Conservation (phyloP, 2,113 vertebrate species). For the Syngnathoides biaculeatus region DNA sequence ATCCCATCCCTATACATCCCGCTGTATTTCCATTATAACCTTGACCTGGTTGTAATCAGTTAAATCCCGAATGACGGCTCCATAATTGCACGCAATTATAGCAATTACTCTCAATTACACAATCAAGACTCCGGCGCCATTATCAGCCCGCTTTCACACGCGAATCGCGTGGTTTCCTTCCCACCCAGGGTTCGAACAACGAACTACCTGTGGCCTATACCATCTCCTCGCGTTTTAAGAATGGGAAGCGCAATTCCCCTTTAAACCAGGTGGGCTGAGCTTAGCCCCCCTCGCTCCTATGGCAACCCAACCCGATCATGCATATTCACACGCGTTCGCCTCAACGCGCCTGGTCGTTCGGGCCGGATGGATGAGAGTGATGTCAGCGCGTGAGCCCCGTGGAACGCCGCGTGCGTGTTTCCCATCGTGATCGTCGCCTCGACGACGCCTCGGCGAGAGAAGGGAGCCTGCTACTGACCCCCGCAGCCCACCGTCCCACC, state of each 20-base stretch:
- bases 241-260: slow-evolving; percentile 67
- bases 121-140: background rate
- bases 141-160: background rate
- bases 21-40: background rate
- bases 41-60: background rate
- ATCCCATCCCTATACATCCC: background rate
- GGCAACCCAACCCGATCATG: slow-evolving; percentile 90
- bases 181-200: slow-evolving; percentile 13
- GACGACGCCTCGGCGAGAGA: slow-evolving; percentile 32
- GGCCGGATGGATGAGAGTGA: slow-evolving; percentile 77
- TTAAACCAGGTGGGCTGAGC: slow-evolving; percentile 91
- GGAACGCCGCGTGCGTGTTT: slow-evolving; percentile 43
- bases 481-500: slow-evolving; percentile 46
- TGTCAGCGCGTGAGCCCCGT: slow-evolving; percentile 73
- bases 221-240: slow-evolving; percentile 59
- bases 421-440: slow-evolving; percentile 46
- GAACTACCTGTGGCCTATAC: slow-evolving; percentile 57
- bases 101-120: slow-evolving; percentile 1
- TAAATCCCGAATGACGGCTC: background rate
- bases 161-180: background rate
- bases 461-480: slow-evolving; percentile 67
- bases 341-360: slow-evolving; percentile 69
- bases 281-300: slow-evolving; percentile 87
- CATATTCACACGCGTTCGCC: slow-evolving; percentile 84
- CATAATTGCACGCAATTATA: background rate